These are phyloP conservation scores for Minunthozetes semirufus DNA, from an alignment of 2,888 invertebrate genomes.

Conservation along the genomic window DNA sequence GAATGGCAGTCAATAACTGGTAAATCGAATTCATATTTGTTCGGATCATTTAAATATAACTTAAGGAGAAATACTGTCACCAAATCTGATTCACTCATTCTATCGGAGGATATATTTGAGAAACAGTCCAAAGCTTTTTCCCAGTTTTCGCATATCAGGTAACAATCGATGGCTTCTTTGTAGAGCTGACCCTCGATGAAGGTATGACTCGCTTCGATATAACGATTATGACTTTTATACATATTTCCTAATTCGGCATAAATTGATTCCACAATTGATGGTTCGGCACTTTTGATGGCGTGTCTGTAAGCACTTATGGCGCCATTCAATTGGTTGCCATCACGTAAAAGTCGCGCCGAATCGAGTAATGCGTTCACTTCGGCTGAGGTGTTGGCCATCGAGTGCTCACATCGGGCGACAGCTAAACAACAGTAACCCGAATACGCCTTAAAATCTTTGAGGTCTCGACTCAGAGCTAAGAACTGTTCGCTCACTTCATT, in stretches of 20 bases:
- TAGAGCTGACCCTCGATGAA: conserved; percentile 30
- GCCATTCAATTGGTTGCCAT: conserved; percentile 35
- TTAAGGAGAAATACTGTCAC: conserved; percentile 36
- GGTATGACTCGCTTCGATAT: conserved; percentile 33
- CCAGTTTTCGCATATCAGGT: conserved; percentile 9
- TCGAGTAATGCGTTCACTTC: conserved; percentile 33
- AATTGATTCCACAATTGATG: not conserved
- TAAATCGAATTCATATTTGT: conserved; percentile 34
- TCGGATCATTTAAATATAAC: conserved; percentile 31
- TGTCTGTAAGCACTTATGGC: conserved; percentile 38
- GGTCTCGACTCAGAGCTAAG: conserved; percentile 26
- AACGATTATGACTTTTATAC: not conserved
- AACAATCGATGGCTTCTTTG: conserved; percentile 34
- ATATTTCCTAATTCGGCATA: conserved; percentile 30
- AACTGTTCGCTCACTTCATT: conserved; percentile 34
- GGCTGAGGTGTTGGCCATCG: conserved; percentile 23
- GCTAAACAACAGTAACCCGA: conserved; percentile 37
- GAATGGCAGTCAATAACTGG: conserved; percentile 26
- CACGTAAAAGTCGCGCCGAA: conserved; percentile 32
- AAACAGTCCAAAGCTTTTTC: conserved; percentile 33
- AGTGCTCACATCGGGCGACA: conserved; percentile 37
- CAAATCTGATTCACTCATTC: conserved; percentile 30
- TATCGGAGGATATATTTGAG: not conserved
- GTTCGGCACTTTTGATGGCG: conserved; percentile 14
- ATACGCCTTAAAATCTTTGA: conserved; percentile 33